phyloP scores from a whole-genome alignment of 2,797 vertebrate genomes.

The Helarctos malayanus region DNA sequence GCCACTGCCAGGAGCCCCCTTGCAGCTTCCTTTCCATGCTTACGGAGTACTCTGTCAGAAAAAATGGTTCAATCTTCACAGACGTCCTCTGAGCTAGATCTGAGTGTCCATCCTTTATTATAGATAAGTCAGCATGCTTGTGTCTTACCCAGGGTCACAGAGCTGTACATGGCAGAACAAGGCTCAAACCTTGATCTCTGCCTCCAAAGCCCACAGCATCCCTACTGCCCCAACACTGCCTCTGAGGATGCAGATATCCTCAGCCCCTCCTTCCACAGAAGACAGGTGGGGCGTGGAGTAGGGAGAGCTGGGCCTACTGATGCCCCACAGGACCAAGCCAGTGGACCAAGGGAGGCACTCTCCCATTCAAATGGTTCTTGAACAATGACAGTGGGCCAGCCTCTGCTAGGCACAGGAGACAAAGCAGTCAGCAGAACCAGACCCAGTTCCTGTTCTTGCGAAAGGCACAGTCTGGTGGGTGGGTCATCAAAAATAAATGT shows the following conservation, averaged over 20 bases:
- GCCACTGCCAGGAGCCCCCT: neutral
- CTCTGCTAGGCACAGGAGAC: neutral
- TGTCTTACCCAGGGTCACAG: neutral
- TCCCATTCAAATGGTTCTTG: neutral
- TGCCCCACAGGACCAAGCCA: neutral
- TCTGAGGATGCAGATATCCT: neutral
- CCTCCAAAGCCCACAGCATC: neutral
- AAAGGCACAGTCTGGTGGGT: neutral
- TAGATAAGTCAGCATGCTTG: neutral
- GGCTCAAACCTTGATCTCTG: neutral
- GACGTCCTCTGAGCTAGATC: neutral
- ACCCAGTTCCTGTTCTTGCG: neutral
- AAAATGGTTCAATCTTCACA: neutral
- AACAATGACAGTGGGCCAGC: neutral
- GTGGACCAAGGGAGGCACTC: neutral
- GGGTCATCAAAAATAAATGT: neutral
- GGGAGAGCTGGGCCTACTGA: neutral
- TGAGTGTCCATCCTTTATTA: neutral
- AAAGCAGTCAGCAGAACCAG: neutral
- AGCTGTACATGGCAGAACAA: neutral
- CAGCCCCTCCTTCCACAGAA: neutral
- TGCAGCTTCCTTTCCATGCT: neutral
- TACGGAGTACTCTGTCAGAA: neutral
- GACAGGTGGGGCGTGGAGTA: neutral
- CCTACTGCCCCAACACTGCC: neutral